phyloP scores from a whole-genome alignment of 2,113 vertebrate species.

The Beaufortia kweichowensis region DNA sequence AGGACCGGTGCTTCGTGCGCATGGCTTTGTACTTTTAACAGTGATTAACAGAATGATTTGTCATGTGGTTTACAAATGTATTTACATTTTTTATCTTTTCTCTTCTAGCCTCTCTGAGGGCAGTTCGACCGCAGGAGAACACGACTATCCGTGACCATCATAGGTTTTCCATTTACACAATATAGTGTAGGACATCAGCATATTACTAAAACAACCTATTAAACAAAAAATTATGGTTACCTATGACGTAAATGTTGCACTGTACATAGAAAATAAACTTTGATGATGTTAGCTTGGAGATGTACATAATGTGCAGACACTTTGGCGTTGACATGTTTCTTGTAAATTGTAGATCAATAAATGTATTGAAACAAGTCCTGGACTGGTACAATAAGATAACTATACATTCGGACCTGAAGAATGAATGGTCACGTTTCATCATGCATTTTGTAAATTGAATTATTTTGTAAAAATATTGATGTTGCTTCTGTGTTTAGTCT shows the following conservation, averaged over 20 bases:
- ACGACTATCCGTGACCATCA: slow-evolving; percentile 67
- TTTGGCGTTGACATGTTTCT: slow-evolving; percentile 72
- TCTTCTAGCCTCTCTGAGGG: slow-evolving; percentile 84
- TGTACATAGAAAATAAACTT: slow-evolving; percentile 80
- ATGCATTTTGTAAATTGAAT: slow-evolving; percentile 77
- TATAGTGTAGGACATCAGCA: slow-evolving; percentile 83
- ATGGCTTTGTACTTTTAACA: not conserved
- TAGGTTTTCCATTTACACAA: slow-evolving; percentile 79
- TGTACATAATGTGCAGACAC: slow-evolving; percentile 74
- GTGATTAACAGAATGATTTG: no score
- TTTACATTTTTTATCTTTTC: slow-evolving; percentile 43
- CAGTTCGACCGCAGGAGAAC: slow-evolving; percentile 62
- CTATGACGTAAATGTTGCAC: slow-evolving; percentile 86
- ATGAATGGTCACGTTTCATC: slow-evolving; percentile 63
- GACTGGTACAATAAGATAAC: slow-evolving; percentile 56
- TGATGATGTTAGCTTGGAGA: slow-evolving; percentile 72
- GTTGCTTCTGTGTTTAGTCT: slow-evolving; percentile 49
- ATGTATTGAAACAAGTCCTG: slow-evolving; percentile 64
- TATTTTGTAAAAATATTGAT: slow-evolving; percentile 70
- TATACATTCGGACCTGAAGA: slow-evolving; percentile 58
- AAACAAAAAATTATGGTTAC: slow-evolving; percentile 82
- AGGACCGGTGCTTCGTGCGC: not conserved
- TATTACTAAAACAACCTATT: slow-evolving; percentile 80
- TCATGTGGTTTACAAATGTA: not conserved
- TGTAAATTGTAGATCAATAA: slow-evolving; percentile 80